Evolutionary conservation across 2,113 vertebrate genomes (phyloP).

Genomic region (Bagarius yarrelli): DNA sequence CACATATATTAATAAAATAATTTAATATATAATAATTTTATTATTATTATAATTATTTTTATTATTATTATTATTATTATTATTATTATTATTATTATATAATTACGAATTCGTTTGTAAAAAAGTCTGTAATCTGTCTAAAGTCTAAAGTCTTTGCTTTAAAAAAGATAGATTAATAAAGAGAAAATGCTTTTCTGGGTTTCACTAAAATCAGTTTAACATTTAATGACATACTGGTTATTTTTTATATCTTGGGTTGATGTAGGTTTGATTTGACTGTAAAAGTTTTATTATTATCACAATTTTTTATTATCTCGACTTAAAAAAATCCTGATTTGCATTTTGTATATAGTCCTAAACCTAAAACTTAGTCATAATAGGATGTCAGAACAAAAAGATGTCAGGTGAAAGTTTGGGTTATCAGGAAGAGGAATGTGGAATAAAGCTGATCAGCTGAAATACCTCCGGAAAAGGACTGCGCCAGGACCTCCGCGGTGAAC

Average conservation of each 20-base stretch:
- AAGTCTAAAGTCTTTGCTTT: too few relatives aligned
- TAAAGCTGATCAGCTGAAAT: constrained; percentile 27
- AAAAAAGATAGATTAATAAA: not conserved
- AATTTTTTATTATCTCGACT: too few relatives aligned
- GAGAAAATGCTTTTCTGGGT: not conserved
- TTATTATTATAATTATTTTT: too few relatives aligned
- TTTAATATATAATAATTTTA: too few relatives aligned
- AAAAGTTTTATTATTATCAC: not conserved
- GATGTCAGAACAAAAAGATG: not conserved
- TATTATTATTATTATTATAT: too few relatives aligned
- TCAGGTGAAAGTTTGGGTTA: too few relatives aligned
- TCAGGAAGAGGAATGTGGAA: not conserved
- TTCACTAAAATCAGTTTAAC: not conserved
- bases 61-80: too few relatives aligned
- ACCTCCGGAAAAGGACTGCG: constrained; percentile 96
- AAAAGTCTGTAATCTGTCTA: too few relatives aligned
- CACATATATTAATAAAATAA: not conserved
- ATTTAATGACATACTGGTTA: too few relatives aligned
- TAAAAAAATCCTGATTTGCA: too few relatives aligned
- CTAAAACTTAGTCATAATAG: not conserved
- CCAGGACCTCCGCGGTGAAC: constrained; percentile 94
- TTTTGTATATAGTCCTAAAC: too few relatives aligned
- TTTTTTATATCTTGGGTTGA: too few relatives aligned
- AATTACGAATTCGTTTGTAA: not conserved
- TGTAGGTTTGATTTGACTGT: not conserved